A percentile compares a stretch with the other conserved stretches of the same genome.
phyloP scores from a whole-genome alignment of 2,888 invertebrate genomes.

The Augochlorella aurata region DNA sequence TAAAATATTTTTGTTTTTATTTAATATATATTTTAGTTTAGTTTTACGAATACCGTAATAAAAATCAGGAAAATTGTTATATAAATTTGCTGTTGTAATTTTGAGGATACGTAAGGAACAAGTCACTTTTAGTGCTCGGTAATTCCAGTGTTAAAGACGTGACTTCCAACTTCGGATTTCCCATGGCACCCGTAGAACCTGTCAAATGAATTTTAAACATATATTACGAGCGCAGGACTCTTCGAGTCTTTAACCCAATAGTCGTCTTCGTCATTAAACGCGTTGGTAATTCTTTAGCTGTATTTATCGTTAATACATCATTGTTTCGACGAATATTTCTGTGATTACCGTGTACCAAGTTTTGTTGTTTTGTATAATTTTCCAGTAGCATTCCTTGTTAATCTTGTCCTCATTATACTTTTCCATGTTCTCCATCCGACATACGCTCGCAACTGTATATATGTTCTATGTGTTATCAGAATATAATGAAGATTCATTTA shows the following conservation, averaged over 20 bases:
- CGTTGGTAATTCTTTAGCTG: background rate
- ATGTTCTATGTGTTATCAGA: too few species aligned
- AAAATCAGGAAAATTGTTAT: background rate
- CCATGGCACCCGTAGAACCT: background rate
- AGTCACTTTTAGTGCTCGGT: background rate
- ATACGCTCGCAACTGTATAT: background rate
- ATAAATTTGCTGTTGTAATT: background rate
- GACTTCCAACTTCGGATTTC: slow-evolving; percentile 2
- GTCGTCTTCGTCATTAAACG: background rate
- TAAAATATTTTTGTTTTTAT: too few species aligned
- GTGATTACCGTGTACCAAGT: background rate
- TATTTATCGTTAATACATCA: background rate
- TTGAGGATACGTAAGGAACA: background rate
- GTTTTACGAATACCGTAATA: background rate
- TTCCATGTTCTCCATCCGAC: background rate
- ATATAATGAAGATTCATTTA: background rate
- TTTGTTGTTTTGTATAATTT: background rate
- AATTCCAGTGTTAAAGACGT: slow-evolving; percentile 1
- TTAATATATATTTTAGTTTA: too few species aligned
- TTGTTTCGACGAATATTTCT: background rate
- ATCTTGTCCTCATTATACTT: background rate
- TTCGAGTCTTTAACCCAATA: background rate
- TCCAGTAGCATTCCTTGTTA: background rate
- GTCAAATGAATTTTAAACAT: background rate
- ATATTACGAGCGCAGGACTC: background rate